Evolutionary conservation across 1,140 invertebrate genomes (phyloP), one percentile per base, ranked within the genome.

Genomic region (Heliconius melpomene): DNA sequence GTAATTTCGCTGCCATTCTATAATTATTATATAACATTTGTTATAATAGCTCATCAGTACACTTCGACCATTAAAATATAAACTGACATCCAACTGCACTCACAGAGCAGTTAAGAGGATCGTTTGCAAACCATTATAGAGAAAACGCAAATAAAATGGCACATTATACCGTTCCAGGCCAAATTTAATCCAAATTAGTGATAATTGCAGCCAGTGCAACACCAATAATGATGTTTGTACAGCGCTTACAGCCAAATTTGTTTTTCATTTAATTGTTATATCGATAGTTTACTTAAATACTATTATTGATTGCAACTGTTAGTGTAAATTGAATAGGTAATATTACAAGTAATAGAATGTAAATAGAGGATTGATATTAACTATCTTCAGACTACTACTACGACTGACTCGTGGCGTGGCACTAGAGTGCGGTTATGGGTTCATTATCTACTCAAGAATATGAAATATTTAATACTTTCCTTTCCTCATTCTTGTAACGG

Each of bases 101-200:
- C 18, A 23, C 71, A 70, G 7, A 54, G 38, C 72, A 77, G n/a
- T 77, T 74, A 80, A 77, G 66, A 80, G 75, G 52, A 77, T 77
- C 79, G 70, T 80, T 80, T 80, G 79, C 75, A 74, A 80, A 73
- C 75, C 75, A 80, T 80, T 80, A 80, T 57, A 77, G 75, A 46
- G 79, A 75, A 72, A 50, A 77, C 75, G 70, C 79, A 80, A 80
- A 77, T 80, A 80, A 80, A 80, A 80, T 80, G 75, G 79, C 79
- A 50, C 79, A 80, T 80, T 77, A 77, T 77, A 73, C 71, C 60
- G 75, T 66, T 77, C n/a, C 79, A 80, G 71, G 52, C 38, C 70
- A 77, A 80, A 80, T 80, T 80, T 77, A 80, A 80, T 80, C 75
- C 79, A 80, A 80, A 80, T 80, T 80, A 80, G 79, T 77, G 75